Base-by-base conservation (phyloP, 2,797 vertebrate species). In the Myiotriccus ornatus region DNA sequence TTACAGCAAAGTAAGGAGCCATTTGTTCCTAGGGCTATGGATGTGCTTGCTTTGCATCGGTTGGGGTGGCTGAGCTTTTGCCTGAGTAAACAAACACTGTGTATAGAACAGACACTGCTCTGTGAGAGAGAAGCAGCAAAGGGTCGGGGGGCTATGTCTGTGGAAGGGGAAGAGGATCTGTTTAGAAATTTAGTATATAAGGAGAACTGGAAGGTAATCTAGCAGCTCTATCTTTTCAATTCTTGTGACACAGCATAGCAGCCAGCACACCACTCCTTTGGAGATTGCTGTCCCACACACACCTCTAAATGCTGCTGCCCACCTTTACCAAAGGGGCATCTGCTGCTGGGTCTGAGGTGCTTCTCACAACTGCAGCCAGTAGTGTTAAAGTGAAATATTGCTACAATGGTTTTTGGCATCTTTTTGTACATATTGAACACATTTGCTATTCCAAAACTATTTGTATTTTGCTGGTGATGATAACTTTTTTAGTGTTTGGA, bases 291-390 rank as follows among this genome's bases (percentile, higher is more conserved):
- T 41, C 49, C 44, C 68, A n/a, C 44, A 24, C 2, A 0, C 6
- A 0, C 23, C 46, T 41, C 37, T 52, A 6, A n/a, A 12, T 32
- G 67, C 53, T 67, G 37, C 71, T 57, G 46, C 14, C 34, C 28
- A 2, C 49, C 44, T 17, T 34, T 17, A 8, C 12, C 44, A 32
- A 8, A 64, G 46, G 39, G 9, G 7, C 28, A 2, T 0, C 1
- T 20, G 53, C 57, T 47, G 46, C 23, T 44, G 46, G 23, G 1
- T 46, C 39, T 80, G 55, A 68, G 73, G 64, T 76, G 73, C 43
- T 34, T 23, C 65, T 65, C 46, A 50, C n/a, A 3, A 3, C 39
- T 57, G 19, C 13, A 1, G 14, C 67, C 57, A 25, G 6, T 7
- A 23, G 14, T 34, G n/a, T 22, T n/a, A 20, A 73, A 43, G 28